phyloP scores from a whole-genome alignment of 2,797 vertebrate genomes.

The Pseudocheirus occidentalis region DNA sequence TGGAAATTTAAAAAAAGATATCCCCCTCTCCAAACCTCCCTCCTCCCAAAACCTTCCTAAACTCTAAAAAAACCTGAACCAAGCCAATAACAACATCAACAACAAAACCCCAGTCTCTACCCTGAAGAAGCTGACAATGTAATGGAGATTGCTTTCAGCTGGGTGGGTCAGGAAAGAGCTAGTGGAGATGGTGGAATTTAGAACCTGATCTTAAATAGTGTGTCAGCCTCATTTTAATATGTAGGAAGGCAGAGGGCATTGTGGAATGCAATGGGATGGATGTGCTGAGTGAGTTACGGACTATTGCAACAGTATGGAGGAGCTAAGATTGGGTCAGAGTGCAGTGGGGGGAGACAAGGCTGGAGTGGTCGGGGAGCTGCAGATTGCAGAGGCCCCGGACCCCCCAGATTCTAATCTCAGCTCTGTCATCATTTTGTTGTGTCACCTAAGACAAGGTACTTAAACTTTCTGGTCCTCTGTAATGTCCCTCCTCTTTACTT shows the following conservation, averaged over 20 bases:
- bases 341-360: too few relatives aligned
- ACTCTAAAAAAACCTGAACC: background rate
- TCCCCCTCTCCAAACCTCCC: too few relatives aligned
- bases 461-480: background rate
- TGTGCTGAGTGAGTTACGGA: background rate
- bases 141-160: background rate
- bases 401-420: background rate
- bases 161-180: background rate
- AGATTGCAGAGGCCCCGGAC: background rate
- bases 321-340: background rate
- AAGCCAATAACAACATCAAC: background rate
- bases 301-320: background rate
- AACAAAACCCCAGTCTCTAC: background rate
- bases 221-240: background rate
- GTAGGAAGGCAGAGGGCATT: background rate
- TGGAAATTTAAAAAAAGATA: too few relatives aligned
- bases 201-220: background rate
- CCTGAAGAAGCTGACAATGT: background rate
- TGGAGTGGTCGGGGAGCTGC: background rate
- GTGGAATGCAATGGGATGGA: background rate
- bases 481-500: background rate
- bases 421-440: background rate
- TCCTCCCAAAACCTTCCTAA: background rate
- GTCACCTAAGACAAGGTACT: background rate
- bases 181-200: background rate